phyloP scores from a whole-genome alignment of 2,888 invertebrate genomes.

The Entomobrya multifasciata region DNA sequence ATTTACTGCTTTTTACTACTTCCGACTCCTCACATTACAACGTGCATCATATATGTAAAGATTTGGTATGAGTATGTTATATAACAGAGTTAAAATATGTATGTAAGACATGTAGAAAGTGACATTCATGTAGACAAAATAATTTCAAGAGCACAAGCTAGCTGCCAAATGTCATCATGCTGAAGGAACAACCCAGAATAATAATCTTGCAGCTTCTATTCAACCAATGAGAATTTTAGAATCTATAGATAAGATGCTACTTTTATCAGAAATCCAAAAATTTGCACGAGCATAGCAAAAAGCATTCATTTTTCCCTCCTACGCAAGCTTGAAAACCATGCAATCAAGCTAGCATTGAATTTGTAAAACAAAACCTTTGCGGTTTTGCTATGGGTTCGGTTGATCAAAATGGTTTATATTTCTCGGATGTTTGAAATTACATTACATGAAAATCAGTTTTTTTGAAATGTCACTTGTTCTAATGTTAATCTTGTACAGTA shows the following conservation, averaged over 20 bases:
- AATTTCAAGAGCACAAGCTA: slow-evolving; percentile 16
- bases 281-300: neutral
- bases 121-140: slow-evolving; percentile 1
- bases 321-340: neutral
- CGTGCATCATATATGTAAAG: too few relatives aligned
- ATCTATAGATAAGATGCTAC: neutral
- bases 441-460: neutral
- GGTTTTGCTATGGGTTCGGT: neutral
- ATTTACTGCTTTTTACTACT: slow-evolving; percentile 8
- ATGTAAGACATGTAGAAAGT: too few relatives aligned
- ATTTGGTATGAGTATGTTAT: too few relatives aligned
- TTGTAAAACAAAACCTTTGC: neutral
- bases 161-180: slow-evolving; percentile 35
- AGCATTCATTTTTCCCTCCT: neutral
- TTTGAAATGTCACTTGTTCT: too few relatives aligned
- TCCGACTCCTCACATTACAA: too few relatives aligned
- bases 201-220: slow-evolving; percentile 18
- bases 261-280: neutral
- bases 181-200: neutral
- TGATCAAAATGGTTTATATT: neutral
- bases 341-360: slow-evolving; percentile 4
- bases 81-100: too few relatives aligned
- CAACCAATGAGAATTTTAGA: neutral
- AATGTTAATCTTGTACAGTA: too few relatives aligned
- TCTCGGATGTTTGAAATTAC: neutral